Evolutionary conservation across 2,888 invertebrate species (phyloP).

Genomic region (Drosophila diplacantha): DNA sequence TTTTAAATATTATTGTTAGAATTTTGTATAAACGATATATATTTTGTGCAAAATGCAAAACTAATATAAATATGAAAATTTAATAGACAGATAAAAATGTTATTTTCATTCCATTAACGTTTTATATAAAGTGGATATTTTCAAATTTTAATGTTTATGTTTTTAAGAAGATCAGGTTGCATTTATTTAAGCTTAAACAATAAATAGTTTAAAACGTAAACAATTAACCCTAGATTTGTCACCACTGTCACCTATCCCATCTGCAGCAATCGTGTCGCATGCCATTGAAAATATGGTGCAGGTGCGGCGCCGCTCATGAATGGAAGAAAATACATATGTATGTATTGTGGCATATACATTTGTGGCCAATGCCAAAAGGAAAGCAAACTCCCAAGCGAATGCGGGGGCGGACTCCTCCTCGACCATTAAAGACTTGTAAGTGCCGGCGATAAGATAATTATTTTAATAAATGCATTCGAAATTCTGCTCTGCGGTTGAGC

Average conservation of each 20-base stretch:
- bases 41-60: too few species aligned
- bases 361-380: conserved; percentile 18
- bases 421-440: conserved; percentile 33
- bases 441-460: conserved; percentile 58
- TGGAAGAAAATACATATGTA: conserved; percentile 30
- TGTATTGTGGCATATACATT: conserved; percentile 8
- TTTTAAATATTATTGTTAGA: not conserved
- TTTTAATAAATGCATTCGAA: conserved; percentile 58
- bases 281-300: conserved; percentile 65
- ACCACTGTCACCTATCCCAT: conserved; percentile 30
- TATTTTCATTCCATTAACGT: not conserved
- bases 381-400: conserved; percentile 13
- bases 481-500: conserved; percentile 55
- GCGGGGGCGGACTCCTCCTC: conserved; percentile 13
- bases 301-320: conserved; percentile 51
- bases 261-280: conserved; percentile 45
- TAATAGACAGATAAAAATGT: not conserved
- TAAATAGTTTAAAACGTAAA: not conserved
- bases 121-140: not conserved
- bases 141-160: not conserved
- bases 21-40: not conserved
- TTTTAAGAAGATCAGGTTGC: not conserved
- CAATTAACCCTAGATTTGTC: not conserved
- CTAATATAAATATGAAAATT: not conserved
- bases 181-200: not conserved